Conservation (phyloP, 2,888 invertebrate genomes). For the Campoletis raptor region DNA sequence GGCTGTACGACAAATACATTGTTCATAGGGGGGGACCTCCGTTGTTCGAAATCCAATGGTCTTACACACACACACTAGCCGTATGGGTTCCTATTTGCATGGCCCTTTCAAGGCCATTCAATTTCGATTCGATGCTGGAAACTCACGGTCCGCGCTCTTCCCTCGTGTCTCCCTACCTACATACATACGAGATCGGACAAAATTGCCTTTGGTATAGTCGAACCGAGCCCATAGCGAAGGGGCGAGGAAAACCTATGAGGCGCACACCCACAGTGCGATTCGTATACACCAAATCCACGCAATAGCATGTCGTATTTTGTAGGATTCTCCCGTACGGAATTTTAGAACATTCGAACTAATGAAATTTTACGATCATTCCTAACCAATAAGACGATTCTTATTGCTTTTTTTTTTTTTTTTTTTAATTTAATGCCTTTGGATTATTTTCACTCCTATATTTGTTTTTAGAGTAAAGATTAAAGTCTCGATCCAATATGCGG, state of each 20-base stretch:
- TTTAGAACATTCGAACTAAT: constrained; percentile 26
- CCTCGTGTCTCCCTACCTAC: not conserved
- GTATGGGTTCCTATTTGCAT: constrained; percentile 32
- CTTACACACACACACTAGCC: constrained; percentile 9
- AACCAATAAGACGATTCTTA: not conserved
- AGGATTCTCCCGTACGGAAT: not conserved
- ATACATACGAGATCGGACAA: constrained; percentile 54
- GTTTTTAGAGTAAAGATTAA: constrained; percentile 52
- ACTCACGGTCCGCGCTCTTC: constrained; percentile 7
- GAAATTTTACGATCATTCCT: constrained; percentile 20
- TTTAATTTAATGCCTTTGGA: not conserved
- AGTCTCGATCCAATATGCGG: constrained; percentile 49
- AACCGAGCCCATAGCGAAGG: not conserved
- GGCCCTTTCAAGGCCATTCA: constrained; percentile 66
- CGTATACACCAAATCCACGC: constrained; percentile 27
- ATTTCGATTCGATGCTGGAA: constrained; percentile 63
- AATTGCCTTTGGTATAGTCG: constrained; percentile 57
- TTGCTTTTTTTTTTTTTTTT: not conserved
- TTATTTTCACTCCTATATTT: constrained; percentile 1
- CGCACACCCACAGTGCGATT: not conserved
- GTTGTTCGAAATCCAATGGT: constrained; percentile 59
- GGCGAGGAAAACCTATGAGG: not conserved
- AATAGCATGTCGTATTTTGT: constrained; percentile 33
- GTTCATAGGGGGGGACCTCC: constrained; percentile 57
- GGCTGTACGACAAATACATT: constrained; percentile 64